Conservation (phyloP, 2,797 vertebrate genomes). For the Cuculus canorus region DNA sequence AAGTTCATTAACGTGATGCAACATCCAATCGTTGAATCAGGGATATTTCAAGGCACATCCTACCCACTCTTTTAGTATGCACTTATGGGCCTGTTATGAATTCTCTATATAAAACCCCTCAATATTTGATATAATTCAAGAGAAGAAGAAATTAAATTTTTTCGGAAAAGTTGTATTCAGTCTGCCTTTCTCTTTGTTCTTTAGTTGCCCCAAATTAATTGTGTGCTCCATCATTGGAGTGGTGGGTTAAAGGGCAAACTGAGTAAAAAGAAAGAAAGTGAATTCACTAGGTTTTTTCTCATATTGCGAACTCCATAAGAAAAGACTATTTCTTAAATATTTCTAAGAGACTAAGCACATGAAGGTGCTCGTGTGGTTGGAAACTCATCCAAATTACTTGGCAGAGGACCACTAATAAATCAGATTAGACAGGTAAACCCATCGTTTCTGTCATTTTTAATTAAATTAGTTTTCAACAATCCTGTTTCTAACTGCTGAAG, state of each 20-base stretch:
- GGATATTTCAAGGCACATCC: neutral
- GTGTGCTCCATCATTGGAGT: neutral
- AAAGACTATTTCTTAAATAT: neutral
- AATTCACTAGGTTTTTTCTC: neutral
- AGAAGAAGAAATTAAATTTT: neutral
- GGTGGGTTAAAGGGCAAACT: neutral
- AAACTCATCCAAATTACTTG: conserved; percentile 3
- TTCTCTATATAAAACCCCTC: neutral
- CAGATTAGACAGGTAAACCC: neutral
- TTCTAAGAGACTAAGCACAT: neutral
- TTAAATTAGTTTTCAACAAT: neutral
- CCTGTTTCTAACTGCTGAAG: neutral
- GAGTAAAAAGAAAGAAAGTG: neutral
- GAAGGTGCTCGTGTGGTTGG: neutral
- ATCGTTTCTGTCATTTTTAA: neutral
- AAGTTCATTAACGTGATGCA: neutral
- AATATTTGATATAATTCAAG: neutral
- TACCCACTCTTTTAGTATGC: neutral
- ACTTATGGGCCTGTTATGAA: neutral
- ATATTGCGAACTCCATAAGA: neutral
- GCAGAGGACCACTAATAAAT: neutral
- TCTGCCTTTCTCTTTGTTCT: neutral
- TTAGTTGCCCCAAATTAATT: neutral
- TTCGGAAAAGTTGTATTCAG: neutral
- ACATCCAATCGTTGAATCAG: neutral